A percentile compares a stretch with the other conserved stretches of the same genome.
Conservation (phyloP, 2,797 vertebrate genomes). For the Manis crassicaudata region DNA sequence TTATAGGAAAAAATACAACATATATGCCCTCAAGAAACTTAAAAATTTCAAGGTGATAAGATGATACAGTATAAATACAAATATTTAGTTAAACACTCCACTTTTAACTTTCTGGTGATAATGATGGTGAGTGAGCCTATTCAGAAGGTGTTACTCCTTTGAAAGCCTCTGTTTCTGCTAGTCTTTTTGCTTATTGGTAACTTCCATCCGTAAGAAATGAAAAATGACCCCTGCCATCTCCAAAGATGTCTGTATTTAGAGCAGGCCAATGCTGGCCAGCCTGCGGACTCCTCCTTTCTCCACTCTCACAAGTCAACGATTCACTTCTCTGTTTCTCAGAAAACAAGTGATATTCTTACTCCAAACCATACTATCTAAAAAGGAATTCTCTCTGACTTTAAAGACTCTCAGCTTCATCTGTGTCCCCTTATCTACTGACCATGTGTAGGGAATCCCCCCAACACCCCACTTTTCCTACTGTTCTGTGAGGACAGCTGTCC, state of each 20-base stretch:
- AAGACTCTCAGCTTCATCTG: not conserved
- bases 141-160: not conserved
- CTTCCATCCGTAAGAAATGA: not conserved
- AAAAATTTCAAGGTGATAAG: not conserved
- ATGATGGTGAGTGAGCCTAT: not conserved
- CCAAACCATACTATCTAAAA: not conserved
- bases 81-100: not conserved
- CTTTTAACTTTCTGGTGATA: not conserved
- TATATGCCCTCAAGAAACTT: not conserved
- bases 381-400: not conserved
- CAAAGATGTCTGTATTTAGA: not conserved
- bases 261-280: not conserved
- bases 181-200: not conserved
- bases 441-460: too few relatives aligned
- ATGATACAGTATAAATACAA: not conserved
- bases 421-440: not conserved
- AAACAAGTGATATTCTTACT: not conserved
- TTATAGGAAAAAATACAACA: not conserved
- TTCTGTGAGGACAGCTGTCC: too few relatives aligned
- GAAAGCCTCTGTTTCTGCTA: not conserved
- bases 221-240: not conserved
- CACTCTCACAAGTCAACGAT: not conserved
- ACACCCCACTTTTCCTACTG: too few relatives aligned
- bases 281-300: not conserved
- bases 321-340: not conserved